Conservation (phyloP, 2,888 invertebrate genomes). For the Amblyjoppa proteus region DNA sequence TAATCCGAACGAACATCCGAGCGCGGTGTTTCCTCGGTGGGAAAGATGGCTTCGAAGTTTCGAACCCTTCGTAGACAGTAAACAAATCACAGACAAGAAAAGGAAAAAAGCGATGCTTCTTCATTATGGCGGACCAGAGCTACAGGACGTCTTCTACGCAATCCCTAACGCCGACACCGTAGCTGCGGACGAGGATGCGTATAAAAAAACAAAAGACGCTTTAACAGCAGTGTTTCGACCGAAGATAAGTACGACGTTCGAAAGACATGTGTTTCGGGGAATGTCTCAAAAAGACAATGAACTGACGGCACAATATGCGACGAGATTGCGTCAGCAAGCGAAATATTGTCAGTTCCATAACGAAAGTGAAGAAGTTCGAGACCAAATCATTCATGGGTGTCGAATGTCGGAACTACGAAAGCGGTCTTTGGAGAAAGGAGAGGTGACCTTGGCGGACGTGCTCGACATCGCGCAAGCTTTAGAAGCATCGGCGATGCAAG, state of each 20-base stretch:
- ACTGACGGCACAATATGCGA: constrained; percentile 41
- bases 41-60: constrained; percentile 53
- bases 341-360: constrained; percentile 58
- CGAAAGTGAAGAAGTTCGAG: constrained; percentile 53
- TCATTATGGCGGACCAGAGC: constrained; percentile 36
- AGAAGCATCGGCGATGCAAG: constrained; percentile 65
- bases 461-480: constrained; percentile 67
- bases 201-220: constrained; percentile 10
- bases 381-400: constrained; percentile 66
- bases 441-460: constrained; percentile 62
- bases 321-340: constrained; percentile 54
- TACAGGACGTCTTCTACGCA: constrained; percentile 56
- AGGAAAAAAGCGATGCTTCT: constrained; percentile 61
- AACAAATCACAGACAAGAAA: constrained; percentile 15
- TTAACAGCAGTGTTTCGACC: constrained; percentile 58
- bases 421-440: constrained; percentile 62
- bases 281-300: constrained; percentile 50
- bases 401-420: constrained; percentile 63
- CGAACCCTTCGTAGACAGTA: constrained; percentile 33
- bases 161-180: constrained; percentile 42
- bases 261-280: constrained; percentile 63
- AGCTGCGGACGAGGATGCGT: constrained; percentile 10
- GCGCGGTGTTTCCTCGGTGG: constrained; percentile 20
- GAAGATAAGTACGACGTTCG: constrained; percentile 56
- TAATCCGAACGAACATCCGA: constrained; percentile 25